Percentiles rank a stretch among this genome's conserved stretches.
Evolutionary conservation across 2,797 vertebrate genomes (phyloP).

Genomic region (Tamandua tetradactyla): DNA sequence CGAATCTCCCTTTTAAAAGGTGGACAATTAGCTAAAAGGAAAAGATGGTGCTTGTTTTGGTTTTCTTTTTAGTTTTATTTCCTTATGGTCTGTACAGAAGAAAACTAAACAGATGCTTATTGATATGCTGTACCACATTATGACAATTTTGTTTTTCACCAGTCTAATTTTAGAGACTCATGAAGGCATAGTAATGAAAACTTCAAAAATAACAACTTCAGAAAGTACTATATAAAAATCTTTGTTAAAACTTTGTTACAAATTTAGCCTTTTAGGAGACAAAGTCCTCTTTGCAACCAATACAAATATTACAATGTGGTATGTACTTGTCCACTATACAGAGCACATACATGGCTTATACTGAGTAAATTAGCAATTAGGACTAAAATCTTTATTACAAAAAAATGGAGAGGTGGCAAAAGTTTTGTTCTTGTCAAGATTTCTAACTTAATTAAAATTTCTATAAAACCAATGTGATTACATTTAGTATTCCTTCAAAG

Average conservation of each 20-base stretch:
- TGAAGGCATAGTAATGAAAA: neutral
- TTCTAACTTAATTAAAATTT: constrained; percentile 24
- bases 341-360: neutral
- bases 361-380: neutral
- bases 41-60: neutral
- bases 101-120: constrained; percentile 18
- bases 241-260: neutral
- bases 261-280: neutral
- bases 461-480: neutral
- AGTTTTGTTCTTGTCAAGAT: neutral
- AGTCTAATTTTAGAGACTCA: constrained; percentile 34
- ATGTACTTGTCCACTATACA: neutral
- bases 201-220: neutral
- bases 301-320: neutral
- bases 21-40: neutral
- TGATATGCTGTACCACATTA: neutral
- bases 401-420: neutral
- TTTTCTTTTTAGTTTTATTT: constrained; percentile 16
- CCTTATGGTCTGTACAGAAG: neutral
- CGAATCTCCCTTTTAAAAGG: neutral
- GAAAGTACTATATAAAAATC: neutral
- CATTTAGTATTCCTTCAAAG: neutral
- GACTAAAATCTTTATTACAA: neutral
- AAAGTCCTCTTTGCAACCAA: neutral
- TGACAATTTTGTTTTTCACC: neutral